Base-by-base conservation (phyloP, 2,113 vertebrate genomes). In the Felis catus region DNA sequence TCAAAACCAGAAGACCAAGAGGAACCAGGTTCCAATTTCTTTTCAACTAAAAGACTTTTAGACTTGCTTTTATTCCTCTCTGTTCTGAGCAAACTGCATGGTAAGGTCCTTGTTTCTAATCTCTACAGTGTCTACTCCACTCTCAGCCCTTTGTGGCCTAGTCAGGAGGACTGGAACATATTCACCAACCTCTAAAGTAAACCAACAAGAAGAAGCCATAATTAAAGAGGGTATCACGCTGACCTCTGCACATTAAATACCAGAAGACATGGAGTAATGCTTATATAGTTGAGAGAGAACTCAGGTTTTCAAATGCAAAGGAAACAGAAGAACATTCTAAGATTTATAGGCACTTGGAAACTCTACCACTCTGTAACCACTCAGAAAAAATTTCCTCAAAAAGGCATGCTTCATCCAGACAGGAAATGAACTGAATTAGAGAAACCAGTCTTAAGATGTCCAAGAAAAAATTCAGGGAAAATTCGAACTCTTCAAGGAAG, bases 11-110 rank as follows among this genome's bases (percentile, higher is more conserved):
- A 93, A 96, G 89, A 65, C 80, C 74, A 91, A 93, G 82, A 97
- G 97, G 89, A 95, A 91, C 71, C 82, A 97, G 90, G 89, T 95
- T 82, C 92, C 94, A 95, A 61, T 81, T 86, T 87, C 96, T 95
- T 96, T 96, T 88, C 88, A 94, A 95, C 96, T 97, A 96, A 94
- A 73, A 80, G 82, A 25, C 66, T 61, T 93, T 87, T 66, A 84
- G 86, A 91, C 71, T 97, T 89, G 95, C 78, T 96, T 89, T 87
- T 94, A 78, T 27, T 97, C 71, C 95, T 96, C 81, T 97, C 97
- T 97, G 95, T 91, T 94, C 82, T 80, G 92, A 95, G 94, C 41
- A 87, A 85, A 87, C 58, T 39, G 92, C 82, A 94, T 4, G 80
- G 63, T 31, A 87, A 48, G 45, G 80, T 79, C 79, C 93, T 96